Percentiles rank a stretch among this genome's conserved stretches.
Conservation (phyloP, 2,888 invertebrate species). For the Colletes collaris region DNA sequence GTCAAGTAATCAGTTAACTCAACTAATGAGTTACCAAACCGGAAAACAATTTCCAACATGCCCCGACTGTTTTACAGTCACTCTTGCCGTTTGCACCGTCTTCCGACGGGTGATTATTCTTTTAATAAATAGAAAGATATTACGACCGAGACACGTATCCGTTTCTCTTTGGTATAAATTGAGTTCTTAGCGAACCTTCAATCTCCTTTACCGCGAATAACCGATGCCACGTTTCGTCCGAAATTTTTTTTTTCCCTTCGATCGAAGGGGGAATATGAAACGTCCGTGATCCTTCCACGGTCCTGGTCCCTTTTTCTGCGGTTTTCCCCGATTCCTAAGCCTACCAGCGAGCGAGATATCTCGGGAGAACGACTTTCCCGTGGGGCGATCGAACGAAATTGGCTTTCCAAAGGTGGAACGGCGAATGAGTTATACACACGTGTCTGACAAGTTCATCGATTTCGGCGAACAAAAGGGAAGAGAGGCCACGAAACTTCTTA, state of each 20-base stretch:
- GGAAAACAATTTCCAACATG: no score
- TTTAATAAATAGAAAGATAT: no score
- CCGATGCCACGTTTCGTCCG: not conserved
- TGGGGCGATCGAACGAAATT: conserved; percentile 54
- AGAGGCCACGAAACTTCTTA: conserved; percentile 44
- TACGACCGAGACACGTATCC: no score
- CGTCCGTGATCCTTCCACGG: not conserved
- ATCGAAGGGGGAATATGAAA: not conserved
- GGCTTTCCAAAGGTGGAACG: conserved; percentile 46
- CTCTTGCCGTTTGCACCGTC: no score
- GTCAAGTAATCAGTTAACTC: no score
- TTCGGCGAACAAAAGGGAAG: conserved; percentile 28
- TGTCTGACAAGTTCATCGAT: conserved; percentile 47
- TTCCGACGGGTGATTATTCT: no score
- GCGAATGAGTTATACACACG: conserved; percentile 48
- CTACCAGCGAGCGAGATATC: conserved; percentile 22
- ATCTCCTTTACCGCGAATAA: no score
- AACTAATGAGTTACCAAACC: no score
- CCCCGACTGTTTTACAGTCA: no score
- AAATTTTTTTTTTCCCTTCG: not conserved
- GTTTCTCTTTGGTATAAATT: no score
- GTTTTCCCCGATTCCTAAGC: conserved; percentile 32
- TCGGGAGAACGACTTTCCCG: conserved; percentile 19
- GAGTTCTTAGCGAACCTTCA: no score
- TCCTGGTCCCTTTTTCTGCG: conserved; percentile 25